Evolutionary conservation across 2,797 vertebrate genomes (phyloP).

Genomic region (Capromys pilorides): DNA sequence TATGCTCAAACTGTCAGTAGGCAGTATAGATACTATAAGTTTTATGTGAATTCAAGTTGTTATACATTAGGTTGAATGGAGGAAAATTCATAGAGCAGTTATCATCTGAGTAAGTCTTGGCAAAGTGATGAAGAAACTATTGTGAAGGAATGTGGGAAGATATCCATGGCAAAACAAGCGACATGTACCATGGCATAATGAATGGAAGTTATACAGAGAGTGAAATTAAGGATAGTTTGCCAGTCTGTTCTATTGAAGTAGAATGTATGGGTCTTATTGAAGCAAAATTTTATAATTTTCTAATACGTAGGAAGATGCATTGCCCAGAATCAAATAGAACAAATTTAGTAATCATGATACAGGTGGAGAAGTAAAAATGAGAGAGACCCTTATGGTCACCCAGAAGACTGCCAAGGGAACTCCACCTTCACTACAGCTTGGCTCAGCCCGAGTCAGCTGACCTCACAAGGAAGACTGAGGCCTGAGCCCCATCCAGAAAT

Average conservation of each 20-base stretch:
- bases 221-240: not conserved
- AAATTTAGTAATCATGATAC: constrained; percentile 4
- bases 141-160: not conserved
- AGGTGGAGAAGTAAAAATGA: constrained; percentile 10
- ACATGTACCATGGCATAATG: not conserved
- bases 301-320: not conserved
- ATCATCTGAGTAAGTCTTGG: not conserved
- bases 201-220: not conserved
- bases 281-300: constrained; percentile 17
- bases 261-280: not conserved
- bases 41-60: not conserved
- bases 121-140: not conserved
- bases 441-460: too few species aligned
- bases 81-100: not conserved
- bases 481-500: too few species aligned
- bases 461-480: too few species aligned
- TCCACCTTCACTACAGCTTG: too few species aligned
- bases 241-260: not conserved
- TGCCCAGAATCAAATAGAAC: not conserved
- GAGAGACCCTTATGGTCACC: too few species aligned
- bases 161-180: constrained; percentile 1
- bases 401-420: too few species aligned
- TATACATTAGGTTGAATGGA: not conserved
- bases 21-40: not conserved
- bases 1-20: not conserved